Conservation (phyloP, 92 coral and sea anemone genomes). For the Porites cylindrica region DNA sequence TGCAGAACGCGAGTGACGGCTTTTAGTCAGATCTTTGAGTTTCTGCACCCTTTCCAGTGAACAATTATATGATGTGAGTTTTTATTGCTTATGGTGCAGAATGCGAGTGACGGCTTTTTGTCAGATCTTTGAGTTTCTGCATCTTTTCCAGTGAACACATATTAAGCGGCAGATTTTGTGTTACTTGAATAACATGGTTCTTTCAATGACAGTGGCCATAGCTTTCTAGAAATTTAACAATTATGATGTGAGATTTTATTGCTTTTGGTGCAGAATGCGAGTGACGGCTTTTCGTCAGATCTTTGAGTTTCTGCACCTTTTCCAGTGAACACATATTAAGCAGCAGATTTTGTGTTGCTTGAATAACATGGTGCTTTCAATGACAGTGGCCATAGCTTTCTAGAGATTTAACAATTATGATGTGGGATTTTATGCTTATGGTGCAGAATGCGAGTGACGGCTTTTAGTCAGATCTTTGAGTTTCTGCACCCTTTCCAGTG, state of each 20-base stretch:
- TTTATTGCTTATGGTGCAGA: slow-evolving; percentile 5
- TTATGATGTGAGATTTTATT: too few relatives aligned
- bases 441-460: slow-evolving; percentile 12
- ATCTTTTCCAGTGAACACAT: background rate
- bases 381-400: too few relatives aligned
- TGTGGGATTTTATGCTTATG: background rate
- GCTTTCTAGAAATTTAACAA: background rate
- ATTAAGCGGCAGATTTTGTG: too few relatives aligned
- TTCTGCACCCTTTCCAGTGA: background rate
- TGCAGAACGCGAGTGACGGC: slow-evolving; percentile 7
- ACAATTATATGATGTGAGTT: background rate
- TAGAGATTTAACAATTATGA: too few relatives aligned
- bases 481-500: background rate
- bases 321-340: too few relatives aligned
- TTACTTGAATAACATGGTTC: too few relatives aligned
- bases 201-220: background rate
- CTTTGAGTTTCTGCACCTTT: too few relatives aligned
- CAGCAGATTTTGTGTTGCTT: too few relatives aligned
- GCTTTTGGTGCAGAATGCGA: too few relatives aligned
- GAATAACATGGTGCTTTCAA: too few relatives aligned
- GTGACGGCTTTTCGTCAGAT: too few relatives aligned
- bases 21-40: slow-evolving; percentile 2
- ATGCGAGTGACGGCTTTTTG: slow-evolving; percentile 1
- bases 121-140: slow-evolving; percentile 8
- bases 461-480: background rate